Base-by-base conservation (phyloP, 2,888 invertebrate genomes). In the Bugulina stolonifera region DNA sequence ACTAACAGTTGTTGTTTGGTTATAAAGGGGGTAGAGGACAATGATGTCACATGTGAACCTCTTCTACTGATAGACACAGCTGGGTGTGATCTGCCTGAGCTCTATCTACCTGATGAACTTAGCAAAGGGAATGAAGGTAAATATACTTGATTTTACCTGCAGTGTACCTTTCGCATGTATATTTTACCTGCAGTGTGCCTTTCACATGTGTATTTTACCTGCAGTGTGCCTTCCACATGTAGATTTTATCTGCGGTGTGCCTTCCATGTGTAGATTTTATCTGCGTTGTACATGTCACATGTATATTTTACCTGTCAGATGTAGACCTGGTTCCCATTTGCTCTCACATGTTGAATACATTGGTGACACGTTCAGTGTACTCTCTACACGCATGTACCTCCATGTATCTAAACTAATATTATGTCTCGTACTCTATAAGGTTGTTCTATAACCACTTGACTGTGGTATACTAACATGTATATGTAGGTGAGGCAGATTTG, bases 21-120 rank as follows among this genome's bases (percentile, higher is more conserved):
- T n/a, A n/a, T n/a, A n/a, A n/a, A 81, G 25, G 80, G 76, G 35
- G 83, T 87, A 14, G 76, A 78, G 69, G 79, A 80, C 18, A 79
- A 77, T 73, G 84, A 86, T 25, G 79, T 84, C 22, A 86, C 86
- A 64, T 75, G 69, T 14, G 74, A 75, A 10, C 82, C 87, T 1
- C 76, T 88, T 69, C 76, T 87, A 54, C 80, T 87, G 72, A 83
- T 88, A 71, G 88, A 88, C 79, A 88, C 88, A 18, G 84, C 86
- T 72, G 88, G 87, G 0, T 87, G 87, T 80, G 84, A 85, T 72
- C 82, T 87, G 75, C 77, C 79, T 73, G 88, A 88, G 77, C 80
- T 86, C 35, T 84, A 83, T 57, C 75, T 83, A 0, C 80, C 82
- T 3, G 85, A 86, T 72, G 83, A 84, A 75, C 77, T 82, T 18